phyloP scores from a whole-genome alignment of 2,113 vertebrate species.

The Elaphurus davidianus region DNA sequence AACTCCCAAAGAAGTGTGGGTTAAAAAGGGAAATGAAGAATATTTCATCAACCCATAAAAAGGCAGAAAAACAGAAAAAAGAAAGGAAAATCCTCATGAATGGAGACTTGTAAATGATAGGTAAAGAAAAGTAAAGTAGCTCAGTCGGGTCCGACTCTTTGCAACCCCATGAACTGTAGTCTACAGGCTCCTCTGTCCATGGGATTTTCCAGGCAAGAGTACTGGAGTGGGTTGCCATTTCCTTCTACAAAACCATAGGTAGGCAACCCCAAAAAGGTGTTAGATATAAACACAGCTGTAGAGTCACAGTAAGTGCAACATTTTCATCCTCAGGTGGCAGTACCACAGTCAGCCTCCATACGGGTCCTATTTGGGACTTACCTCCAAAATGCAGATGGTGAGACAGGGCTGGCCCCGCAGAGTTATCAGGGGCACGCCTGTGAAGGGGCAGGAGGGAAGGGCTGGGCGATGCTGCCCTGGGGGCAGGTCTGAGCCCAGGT shows the following conservation, averaged over 20 bases:
- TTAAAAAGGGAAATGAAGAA: not conserved
- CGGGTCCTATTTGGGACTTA: not conserved
- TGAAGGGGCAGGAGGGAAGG: not conserved
- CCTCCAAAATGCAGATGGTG: not conserved
- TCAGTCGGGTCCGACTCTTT: fast-evolving
- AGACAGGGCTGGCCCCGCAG: not conserved
- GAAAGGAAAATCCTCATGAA: not conserved
- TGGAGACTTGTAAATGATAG: not conserved
- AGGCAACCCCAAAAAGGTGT: not conserved
- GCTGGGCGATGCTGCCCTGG: not conserved
- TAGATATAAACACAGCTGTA: not conserved
- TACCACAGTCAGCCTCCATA: not conserved
- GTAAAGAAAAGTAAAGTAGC: too few relatives aligned
- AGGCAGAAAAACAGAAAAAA: not conserved
- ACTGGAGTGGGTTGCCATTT: too few relatives aligned
- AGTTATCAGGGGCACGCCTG: not conserved
- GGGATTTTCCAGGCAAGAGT: too few relatives aligned
- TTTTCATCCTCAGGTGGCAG: not conserved
- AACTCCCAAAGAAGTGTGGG: not conserved
- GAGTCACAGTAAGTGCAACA: not conserved
- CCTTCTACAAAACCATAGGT: not conserved
- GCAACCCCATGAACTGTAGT: not conserved
- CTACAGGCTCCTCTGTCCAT: not conserved
- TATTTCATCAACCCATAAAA: not conserved
- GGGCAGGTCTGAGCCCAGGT: not conserved